These are phyloP conservation scores for Corythoichthys intestinalis DNA, from an alignment of 2,113 vertebrate genomes.

Conservation along the genomic window DNA sequence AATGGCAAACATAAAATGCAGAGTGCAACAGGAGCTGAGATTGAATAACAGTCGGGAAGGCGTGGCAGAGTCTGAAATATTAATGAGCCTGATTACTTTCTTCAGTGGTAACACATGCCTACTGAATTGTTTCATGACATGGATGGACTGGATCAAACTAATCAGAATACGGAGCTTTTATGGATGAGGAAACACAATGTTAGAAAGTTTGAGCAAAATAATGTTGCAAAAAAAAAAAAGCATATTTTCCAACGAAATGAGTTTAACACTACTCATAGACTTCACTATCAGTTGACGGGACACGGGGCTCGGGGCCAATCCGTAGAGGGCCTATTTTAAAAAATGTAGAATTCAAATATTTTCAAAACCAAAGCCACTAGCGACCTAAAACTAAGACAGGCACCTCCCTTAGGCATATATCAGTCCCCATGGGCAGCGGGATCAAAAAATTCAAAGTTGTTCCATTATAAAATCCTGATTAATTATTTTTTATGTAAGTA, in stretches of 20 bases:
- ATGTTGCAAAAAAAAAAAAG: not conserved
- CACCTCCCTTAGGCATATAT: no score
- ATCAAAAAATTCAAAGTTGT: no score
- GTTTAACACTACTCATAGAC: not conserved
- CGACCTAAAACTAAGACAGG: no score
- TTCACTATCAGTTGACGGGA: no score
- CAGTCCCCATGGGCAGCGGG: no score
- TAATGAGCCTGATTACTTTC: constrained; percentile 64
- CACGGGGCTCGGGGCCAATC: no score
- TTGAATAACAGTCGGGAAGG: constrained; percentile 50
- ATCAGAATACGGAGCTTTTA: not conserved
- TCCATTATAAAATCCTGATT: no score
- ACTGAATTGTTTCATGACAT: constrained; percentile 42
- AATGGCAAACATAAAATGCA: constrained; percentile 59
- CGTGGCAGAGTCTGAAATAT: constrained; percentile 57
- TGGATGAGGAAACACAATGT: constrained; percentile 4
- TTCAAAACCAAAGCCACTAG: no score
- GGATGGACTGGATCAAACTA: not conserved
- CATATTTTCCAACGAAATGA: not conserved
- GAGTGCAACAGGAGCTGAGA: constrained; percentile 50
- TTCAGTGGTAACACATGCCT: constrained; percentile 30
- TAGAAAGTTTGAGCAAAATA: not conserved
- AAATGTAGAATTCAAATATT: no score
- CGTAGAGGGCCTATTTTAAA: no score
- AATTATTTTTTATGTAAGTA: no score